Base-by-base conservation (phyloP, 2,797 vertebrate genomes). In the Mus caroli region DNA sequence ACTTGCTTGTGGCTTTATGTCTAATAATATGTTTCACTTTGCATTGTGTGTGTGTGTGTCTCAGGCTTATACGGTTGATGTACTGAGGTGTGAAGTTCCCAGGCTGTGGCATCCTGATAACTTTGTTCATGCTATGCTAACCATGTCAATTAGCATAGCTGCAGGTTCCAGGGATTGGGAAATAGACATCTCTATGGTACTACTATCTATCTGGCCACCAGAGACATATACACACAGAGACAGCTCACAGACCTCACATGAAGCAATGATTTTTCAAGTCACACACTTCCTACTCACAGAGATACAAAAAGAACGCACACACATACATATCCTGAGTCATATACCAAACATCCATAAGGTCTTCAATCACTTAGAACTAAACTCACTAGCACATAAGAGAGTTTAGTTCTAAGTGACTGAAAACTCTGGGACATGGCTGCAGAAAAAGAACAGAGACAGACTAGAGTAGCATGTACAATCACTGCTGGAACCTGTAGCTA, bases 321-420 rank as follows among this genome's bases (percentile, higher is more conserved):
- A 83, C 9, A 43, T 28, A 43, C 58, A 83, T 37, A 83, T 31
- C 58, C 80, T 60, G 56, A 58, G 37, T 62, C 37, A 31, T 83
- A 62, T 43, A 62, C 56, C 56, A 83, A 62, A 62, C 15, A 62
- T 62, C 56, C 8, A 43, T 31, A n/a, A 34, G 40, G 37, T 83
- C 37, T 43, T 83, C 37, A 83, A 43, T 62, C 37, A 62, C n/a
- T 83, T 83, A 58, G 37, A 43, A 43, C 80, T 62, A 83, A 83
- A 62, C 56, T 43, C 15, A 43, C 26, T 82, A 58, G n/a, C 54
- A 60, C n/a, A 58, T 82, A 37, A 60, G 37, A 40, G 78, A 86
- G 40, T 78, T 95, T 87, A 93, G 95, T 92, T 92, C n/a, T 50
- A 89, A 92, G 82, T 90, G 64, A 88, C 64, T 90, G 58, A 86